Evolutionary conservation across 2,797 vertebrate genomes (phyloP).

Genomic region (Lepilemur ruficaudatus): DNA sequence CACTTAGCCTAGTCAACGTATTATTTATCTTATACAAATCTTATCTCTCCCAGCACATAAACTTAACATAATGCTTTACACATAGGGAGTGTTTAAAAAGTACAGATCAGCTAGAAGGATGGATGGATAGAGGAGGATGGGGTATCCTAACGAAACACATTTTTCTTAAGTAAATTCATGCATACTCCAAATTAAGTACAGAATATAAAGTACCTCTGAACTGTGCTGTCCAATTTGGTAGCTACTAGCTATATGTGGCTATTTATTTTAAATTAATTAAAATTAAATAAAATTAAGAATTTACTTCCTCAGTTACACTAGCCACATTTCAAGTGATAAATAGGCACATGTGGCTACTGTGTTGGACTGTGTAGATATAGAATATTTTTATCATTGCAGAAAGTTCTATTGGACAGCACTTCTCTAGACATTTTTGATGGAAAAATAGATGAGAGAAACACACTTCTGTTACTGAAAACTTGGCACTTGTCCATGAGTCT

Average conservation of each 20-base stretch:
- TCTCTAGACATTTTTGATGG: background rate
- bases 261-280: background rate
- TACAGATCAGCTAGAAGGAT: background rate
- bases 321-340: background rate
- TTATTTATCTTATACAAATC: background rate
- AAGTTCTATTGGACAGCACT: background rate
- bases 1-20: background rate
- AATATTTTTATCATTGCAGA: background rate
- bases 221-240: background rate
- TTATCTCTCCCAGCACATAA: background rate
- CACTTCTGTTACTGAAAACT: background rate
- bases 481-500: no score
- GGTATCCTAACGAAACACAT: background rate
- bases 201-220: background rate
- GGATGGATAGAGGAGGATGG: background rate
- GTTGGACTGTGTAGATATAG: background rate
- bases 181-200: background rate
- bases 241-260: background rate
- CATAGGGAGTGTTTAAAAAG: background rate
- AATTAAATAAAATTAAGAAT: conserved; percentile 20
- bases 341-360: background rate
- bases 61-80: background rate
- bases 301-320: background rate
- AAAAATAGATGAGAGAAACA: background rate
- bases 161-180: background rate